These are phyloP conservation scores for Alentia gelatinosa DNA, from an alignment of 2,888 invertebrate species.

Conservation along the genomic window DNA sequence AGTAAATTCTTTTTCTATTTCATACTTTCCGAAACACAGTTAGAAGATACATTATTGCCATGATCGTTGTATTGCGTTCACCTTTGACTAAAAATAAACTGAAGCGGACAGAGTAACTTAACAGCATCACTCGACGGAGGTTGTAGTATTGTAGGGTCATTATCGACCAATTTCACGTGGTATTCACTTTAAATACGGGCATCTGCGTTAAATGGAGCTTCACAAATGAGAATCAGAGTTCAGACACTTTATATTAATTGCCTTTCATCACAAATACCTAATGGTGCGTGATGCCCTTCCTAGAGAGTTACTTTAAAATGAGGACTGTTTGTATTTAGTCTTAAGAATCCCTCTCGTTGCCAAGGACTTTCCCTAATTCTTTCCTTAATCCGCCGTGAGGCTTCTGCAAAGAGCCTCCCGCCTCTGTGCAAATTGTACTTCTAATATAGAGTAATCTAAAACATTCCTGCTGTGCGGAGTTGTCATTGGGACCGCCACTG, in stretches of 20 bases:
- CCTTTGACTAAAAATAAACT: not conserved
- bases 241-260: constrained; percentile 29
- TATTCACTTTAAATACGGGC: constrained; percentile 1
- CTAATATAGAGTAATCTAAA: constrained; percentile 29
- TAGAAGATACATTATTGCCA: not conserved
- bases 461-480: not conserved
- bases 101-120: not conserved
- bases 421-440: constrained; percentile 12
- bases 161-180: not conserved
- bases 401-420: not conserved
- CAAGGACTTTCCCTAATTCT: constrained; percentile 23
- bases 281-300: constrained; percentile 5
- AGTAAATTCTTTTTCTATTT: too few species aligned
- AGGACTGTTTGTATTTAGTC: constrained; percentile 22
- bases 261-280: not conserved
- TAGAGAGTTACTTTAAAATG: constrained; percentile 5
- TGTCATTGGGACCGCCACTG: not conserved
- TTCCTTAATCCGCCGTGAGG: constrained; percentile 10
- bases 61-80: not conserved
- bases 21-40: too few species aligned
- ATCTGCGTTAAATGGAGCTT: constrained; percentile 29
- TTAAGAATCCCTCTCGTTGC: constrained; percentile 40
- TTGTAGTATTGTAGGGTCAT: constrained; percentile 17
- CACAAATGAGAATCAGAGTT: constrained; percentile 16
- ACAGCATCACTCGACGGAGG: not conserved